These are phyloP conservation scores for Nothobranchius kuhntae DNA, from an alignment of 2,113 vertebrate species.

Conservation along the genomic window DNA sequence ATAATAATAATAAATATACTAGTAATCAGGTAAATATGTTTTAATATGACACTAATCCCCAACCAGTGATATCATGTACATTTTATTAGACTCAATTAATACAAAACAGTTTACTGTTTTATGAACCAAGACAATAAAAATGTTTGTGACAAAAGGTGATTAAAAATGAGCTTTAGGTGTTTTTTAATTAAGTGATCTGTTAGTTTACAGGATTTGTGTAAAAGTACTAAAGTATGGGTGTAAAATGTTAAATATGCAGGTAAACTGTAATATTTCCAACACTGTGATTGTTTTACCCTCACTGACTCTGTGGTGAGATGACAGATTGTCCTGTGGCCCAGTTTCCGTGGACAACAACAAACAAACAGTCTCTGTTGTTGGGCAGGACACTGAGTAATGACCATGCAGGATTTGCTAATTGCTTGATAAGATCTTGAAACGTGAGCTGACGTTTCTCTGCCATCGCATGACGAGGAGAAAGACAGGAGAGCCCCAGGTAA, in stretches of 20 bases:
- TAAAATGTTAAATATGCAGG: no score
- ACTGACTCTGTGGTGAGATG: background rate
- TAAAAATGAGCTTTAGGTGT: no score
- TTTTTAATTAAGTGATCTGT: no score
- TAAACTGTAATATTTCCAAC: no score
- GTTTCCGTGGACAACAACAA: conserved; percentile 46
- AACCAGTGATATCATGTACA: background rate
- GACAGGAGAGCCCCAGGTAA: conserved; percentile 3
- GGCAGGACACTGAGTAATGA: conserved; percentile 43
- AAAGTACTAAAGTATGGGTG: no score
- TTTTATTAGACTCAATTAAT: background rate
- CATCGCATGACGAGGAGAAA: conserved; percentile 4
- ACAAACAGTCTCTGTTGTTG: conserved; percentile 58
- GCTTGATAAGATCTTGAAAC: conserved; percentile 45
- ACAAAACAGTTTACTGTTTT: no score
- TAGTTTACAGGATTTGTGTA: no score
- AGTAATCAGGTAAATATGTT: no score
- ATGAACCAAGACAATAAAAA: no score
- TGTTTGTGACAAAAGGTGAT: no score
- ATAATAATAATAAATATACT: no score
- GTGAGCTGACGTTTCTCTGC: conserved; percentile 20
- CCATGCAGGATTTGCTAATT: conserved; percentile 49
- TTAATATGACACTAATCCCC: no score
- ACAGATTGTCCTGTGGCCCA: conserved; percentile 29
- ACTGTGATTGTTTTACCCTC: background rate